Evolutionary conservation across 2,113 vertebrate genomes (phyloP), one percentile per base, ranked within the genome.

Genomic region (Pseudorasbora parva): DNA sequence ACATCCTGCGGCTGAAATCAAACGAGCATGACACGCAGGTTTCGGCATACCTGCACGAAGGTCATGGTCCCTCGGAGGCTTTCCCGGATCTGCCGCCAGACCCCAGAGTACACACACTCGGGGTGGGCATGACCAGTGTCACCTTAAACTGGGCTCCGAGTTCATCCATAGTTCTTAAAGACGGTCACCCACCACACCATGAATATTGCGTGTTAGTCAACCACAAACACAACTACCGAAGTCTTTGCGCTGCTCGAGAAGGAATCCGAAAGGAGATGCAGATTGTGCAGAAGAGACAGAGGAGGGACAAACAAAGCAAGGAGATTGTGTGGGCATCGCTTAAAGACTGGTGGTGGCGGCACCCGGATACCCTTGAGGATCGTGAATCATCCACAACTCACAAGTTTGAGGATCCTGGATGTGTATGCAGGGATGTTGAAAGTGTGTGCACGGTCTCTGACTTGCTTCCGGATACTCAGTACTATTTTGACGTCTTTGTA

Each of bases 401-500:
- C n/a, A 88, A 85, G 19, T 59, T 82, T 1, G 9, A 88, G 0
- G 94, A 93, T 41, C 92, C 94, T 43, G 93, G 89, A 80, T 96
- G 95, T 84, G 89, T 88, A 19, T 98, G 97, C 51, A 78, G 92
- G 69, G 96, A 95, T 12, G 91, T 92, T 9, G 96, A 92, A 89
- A 97, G 92, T 19, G 94, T 94, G 0, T 96, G 96, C 89, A 96
- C 94, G 0, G 91, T 97, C 76, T 92, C 95, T 0, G 94, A 89
- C 5, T 94, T 98, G 74, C 91, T 92, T 45, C 95, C 96, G 5
- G 93, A 93, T 86, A 96, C 93, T 1, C 93, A 93, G 74, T 97
- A 98, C 85, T 97, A 96, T 89, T 96, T 98, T 30, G 96, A 97
- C 0, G 90, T 98, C 12, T 97, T 97, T 69, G 93, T 95, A 60